A percentile compares a stretch with the other conserved stretches of the same genome.
Conservation (phyloP, 2,113 vertebrate species). For the Rhea americana region DNA sequence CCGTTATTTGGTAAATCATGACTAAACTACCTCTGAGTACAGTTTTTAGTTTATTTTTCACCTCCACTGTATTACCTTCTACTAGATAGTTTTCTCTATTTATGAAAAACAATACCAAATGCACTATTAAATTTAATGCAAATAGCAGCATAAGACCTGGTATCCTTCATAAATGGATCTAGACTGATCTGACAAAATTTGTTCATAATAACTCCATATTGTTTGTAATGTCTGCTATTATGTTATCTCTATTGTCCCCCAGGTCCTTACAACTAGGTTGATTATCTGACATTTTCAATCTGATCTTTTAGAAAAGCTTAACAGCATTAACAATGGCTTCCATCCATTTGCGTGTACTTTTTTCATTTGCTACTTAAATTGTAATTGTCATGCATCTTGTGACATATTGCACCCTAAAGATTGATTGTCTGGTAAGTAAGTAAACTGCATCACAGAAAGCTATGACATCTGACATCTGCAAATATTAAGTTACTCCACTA, state of each 20-base stretch:
- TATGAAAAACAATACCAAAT: background rate
- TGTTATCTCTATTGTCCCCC: background rate
- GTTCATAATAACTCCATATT: background rate
- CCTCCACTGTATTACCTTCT: background rate
- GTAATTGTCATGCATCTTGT: background rate
- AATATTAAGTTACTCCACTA: background rate
- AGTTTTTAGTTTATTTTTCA: background rate
- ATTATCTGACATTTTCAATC: background rate
- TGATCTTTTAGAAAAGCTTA: background rate
- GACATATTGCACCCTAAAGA: background rate
- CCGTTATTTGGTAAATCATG: background rate
- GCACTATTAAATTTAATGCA: background rate
- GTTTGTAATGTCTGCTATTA: background rate
- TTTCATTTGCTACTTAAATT: background rate
- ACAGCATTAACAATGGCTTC: background rate
- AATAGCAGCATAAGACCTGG: background rate
- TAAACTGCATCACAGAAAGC: background rate
- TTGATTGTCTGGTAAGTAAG: background rate
- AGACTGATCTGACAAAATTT: background rate
- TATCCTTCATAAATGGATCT: background rate
- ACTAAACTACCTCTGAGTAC: background rate
- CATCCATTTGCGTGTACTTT: background rate
- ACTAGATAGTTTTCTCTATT: background rate
- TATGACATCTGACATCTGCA: background rate
- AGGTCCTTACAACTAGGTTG: background rate